Percentiles rank a stretch among this genome's conserved stretches.
Conservation (phyloP, 2,797 vertebrate species). For the Gymnoscopelus braueri region DNA sequence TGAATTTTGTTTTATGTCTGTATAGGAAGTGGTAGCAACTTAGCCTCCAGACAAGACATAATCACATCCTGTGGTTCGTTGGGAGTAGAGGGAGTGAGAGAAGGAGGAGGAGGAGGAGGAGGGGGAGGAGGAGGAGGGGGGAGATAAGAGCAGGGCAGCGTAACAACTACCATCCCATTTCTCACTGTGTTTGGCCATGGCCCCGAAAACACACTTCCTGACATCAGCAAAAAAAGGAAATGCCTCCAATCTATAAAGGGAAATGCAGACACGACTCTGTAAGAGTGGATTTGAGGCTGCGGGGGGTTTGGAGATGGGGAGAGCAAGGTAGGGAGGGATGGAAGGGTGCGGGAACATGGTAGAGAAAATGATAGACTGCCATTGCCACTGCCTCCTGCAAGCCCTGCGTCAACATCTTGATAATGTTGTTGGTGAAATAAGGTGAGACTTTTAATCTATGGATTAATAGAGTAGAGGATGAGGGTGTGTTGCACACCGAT, state of each 20-base stretch:
- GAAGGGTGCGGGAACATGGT: neutral
- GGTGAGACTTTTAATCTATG: constrained; percentile 3
- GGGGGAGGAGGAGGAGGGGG: constrained; percentile 12
- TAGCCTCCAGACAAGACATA: constrained; percentile 23
- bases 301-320: neutral
- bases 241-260: constrained; percentile 55
- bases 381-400: constrained; percentile 4
- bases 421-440: constrained; percentile 12
- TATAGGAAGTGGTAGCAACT: constrained; percentile 17
- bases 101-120: constrained; percentile 10
- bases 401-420: constrained; percentile 8
- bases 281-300: constrained; percentile 11
- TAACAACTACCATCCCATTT: constrained; percentile 51
- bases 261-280: constrained; percentile 44
- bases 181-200: constrained; percentile 53
- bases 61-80: constrained; percentile 38
- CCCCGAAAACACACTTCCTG: constrained; percentile 57
- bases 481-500: neutral
- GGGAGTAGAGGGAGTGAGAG: constrained; percentile 1
- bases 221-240: constrained; percentile 74
- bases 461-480: neutral
- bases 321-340: neutral
- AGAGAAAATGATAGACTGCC: constrained; percentile 18
- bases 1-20: neutral
- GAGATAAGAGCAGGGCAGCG: neutral